These are phyloP conservation scores for Tapera naevia DNA, from an alignment of 2,797 vertebrate species.

Conservation along the genomic window DNA sequence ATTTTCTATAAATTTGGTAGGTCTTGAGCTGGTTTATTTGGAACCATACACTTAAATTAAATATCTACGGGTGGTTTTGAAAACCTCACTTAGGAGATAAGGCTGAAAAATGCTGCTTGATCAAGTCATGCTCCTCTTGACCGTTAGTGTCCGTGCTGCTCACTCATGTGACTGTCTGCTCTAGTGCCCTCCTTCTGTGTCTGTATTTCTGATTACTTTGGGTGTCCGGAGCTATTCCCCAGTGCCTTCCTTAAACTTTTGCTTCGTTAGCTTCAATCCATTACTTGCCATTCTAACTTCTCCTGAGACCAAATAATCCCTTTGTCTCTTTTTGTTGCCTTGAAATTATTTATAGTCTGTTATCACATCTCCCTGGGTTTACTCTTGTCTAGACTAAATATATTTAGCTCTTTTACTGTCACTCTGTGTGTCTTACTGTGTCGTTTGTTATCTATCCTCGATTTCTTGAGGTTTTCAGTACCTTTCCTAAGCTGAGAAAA, in stretches of 20 bases:
- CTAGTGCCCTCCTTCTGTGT: neutral
- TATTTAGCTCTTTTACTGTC: conserved; percentile 63
- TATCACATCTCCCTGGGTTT: conserved; percentile 46
- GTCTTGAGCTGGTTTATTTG: neutral
- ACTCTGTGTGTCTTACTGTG: neutral
- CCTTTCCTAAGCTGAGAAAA: neutral
- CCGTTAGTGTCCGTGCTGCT: neutral
- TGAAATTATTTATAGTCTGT: conserved; percentile 62
- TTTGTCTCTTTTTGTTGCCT: conserved; percentile 28
- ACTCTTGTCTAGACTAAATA: conserved; percentile 64
- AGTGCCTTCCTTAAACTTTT: conserved; percentile 21
- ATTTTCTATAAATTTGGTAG: neutral
- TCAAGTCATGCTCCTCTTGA: neutral
- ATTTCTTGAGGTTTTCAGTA: neutral
- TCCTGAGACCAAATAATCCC: conserved; percentile 35
- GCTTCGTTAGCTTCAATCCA: conserved; percentile 33
- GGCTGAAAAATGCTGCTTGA: conserved; percentile 3
- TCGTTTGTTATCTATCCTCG: neutral
- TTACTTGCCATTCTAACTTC: conserved; percentile 12
- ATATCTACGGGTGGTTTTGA: neutral
- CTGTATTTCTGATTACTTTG: conserved; percentile 7
- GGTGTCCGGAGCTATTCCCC: neutral
- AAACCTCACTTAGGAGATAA: neutral
- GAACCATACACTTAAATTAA: neutral
- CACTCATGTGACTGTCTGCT: neutral